phyloP scores from a whole-genome alignment of 2,797 vertebrate genomes.

The Cyclopterus lumpus region DNA sequence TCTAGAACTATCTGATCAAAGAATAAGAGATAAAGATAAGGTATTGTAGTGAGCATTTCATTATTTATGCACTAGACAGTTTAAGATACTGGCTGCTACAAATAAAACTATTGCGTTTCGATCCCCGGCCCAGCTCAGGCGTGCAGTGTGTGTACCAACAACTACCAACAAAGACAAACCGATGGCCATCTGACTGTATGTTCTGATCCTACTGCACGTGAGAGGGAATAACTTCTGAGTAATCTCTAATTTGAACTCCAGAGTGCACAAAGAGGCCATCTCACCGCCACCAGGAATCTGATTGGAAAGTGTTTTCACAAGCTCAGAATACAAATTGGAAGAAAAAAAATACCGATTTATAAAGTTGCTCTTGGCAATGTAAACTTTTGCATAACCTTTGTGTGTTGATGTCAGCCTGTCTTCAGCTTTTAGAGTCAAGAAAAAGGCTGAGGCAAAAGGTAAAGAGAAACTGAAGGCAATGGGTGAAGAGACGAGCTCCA shows the following conservation, averaged over 20 bases:
- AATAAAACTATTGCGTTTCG: not conserved
- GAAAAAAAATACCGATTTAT: not conserved
- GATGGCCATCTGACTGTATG: not conserved
- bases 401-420: not conserved
- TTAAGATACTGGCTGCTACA: not conserved
- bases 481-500: not conserved
- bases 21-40: not conserved
- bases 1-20: not conserved
- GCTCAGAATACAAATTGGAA: not conserved
- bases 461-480: not conserved
- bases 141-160: too few relatives aligned
- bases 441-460: not conserved
- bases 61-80: not conserved
- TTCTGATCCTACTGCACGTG: not conserved
- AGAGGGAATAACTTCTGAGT: not conserved
- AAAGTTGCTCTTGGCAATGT: not conserved
- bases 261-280: not conserved
- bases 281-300: not conserved
- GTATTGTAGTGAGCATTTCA: not conserved
- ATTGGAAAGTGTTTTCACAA: not conserved
- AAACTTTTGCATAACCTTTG: slow-evolving; percentile 15
- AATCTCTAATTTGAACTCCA: not conserved
- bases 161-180: not conserved
- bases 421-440: not conserved
- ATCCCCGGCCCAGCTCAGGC: not conserved